These are phyloP conservation scores for Nematostella vectensis DNA, from an alignment of 92 coral and sea anemone species.

Conservation along the genomic window DNA sequence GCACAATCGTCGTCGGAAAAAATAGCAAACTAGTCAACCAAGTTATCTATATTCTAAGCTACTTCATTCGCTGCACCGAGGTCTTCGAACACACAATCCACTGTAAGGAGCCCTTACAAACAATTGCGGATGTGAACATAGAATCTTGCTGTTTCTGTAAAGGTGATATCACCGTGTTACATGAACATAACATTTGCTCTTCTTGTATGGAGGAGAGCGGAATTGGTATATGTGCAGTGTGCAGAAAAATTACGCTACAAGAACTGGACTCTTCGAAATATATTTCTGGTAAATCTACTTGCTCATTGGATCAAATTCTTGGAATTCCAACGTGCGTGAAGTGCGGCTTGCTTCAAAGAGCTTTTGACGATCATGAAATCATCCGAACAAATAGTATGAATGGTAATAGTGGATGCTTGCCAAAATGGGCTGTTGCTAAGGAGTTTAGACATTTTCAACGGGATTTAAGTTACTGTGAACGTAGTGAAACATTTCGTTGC, in stretches of 20 bases:
- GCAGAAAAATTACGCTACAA: constrained; percentile 10
- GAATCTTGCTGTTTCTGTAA: constrained; percentile 19
- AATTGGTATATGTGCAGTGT: constrained; percentile 14
- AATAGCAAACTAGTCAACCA: constrained; percentile 57
- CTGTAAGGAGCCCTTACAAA: constrained; percentile 9
- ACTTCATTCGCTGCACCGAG: constrained; percentile 93
- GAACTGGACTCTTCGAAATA: constrained; percentile 9
- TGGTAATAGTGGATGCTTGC: constrained; percentile 27
- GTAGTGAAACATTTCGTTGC: constrained; percentile 52
- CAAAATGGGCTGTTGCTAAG: constrained; percentile 39
- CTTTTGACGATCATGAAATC: constrained; percentile 1
- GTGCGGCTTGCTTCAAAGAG: constrained; percentile 17
- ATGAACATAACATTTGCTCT: constrained; percentile 18
- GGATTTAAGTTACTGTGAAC: constrained; percentile 14
- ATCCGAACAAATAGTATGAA: constrained; percentile 17
- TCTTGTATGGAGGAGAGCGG: constrained; percentile 27
- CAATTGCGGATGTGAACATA: background rate
- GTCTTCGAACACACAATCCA: constrained; percentile 69
- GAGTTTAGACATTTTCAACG: constrained; percentile 49
- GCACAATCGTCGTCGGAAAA: constrained; percentile 77
- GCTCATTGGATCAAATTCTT: background rate
- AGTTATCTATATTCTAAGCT: constrained; percentile 61
- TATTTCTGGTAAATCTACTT: background rate
- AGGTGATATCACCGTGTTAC: background rate
- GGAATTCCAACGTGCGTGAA: constrained; percentile 31